Percentiles rank a stretch among this genome's conserved stretches.
phyloP scores from a whole-genome alignment of 2,888 invertebrate genomes.

The Hylaea fasciaria region DNA sequence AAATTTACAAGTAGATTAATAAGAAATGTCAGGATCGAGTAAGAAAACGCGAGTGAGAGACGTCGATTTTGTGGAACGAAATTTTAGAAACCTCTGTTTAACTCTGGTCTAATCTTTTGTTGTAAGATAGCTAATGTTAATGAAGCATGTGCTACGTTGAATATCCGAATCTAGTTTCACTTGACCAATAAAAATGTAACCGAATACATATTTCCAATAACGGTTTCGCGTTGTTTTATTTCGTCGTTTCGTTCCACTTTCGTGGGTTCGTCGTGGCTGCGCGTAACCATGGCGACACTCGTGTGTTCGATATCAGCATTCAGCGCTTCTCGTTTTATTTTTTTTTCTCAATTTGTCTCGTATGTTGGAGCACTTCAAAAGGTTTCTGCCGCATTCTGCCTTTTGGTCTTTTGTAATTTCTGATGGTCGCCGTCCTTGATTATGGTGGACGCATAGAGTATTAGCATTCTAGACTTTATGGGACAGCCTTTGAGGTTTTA shows the following conservation, averaged over 20 bases:
- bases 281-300: slow-evolving; percentile 69
- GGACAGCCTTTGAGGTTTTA: too few relatives aligned
- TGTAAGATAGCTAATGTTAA: too few relatives aligned
- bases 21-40: too few relatives aligned
- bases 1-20: not conserved
- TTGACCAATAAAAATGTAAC: slow-evolving; percentile 28
- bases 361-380: not conserved
- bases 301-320: slow-evolving; percentile 63
- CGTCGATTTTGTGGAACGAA: too few relatives aligned
- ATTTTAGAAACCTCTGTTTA: too few relatives aligned
- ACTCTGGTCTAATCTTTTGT: too few relatives aligned
- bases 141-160: not conserved
- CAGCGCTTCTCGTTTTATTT: slow-evolving; percentile 35
- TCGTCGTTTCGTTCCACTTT: slow-evolving; percentile 75
- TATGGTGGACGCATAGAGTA: too few relatives aligned
- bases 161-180: slow-evolving; percentile 15
- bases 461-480: too few relatives aligned
- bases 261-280: slow-evolving; percentile 55
- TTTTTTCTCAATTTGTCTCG: not conserved
- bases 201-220: slow-evolving; percentile 52
- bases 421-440: too few relatives aligned
- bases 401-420: not conserved
- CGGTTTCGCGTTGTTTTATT: slow-evolving; percentile 60
- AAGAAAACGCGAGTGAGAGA: too few relatives aligned
- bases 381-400: not conserved